phyloP scores from a whole-genome alignment of 2,113 vertebrate genomes.

The Corythaeola cristata region DNA sequence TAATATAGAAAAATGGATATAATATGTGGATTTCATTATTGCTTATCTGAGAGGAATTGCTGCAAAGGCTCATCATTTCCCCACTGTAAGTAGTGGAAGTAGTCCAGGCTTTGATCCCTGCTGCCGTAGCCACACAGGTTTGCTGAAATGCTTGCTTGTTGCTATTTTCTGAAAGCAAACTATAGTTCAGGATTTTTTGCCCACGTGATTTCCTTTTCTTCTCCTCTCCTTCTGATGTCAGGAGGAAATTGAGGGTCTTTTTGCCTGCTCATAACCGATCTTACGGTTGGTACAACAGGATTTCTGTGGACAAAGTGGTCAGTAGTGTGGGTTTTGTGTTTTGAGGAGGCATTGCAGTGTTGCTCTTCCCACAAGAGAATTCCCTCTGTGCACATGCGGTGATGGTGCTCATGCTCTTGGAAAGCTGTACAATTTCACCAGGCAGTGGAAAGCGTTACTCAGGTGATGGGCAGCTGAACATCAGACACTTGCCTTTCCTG shows the following conservation, averaged over 20 bases:
- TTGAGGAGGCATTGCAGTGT: background rate
- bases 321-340: background rate
- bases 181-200: fast-evolving
- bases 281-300: fast-evolving
- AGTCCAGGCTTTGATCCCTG: background rate
- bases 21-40: background rate
- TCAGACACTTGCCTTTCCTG: background rate
- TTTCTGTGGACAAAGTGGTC: background rate
- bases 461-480: background rate
- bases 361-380: background rate
- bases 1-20: background rate
- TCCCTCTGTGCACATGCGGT: fast-evolving
- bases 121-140: background rate
- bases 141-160: background rate
- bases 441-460: background rate
- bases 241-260: background rate
- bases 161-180: background rate
- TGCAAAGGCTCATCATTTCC: background rate
- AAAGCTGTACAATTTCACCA: background rate
- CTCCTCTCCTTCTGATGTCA: background rate
- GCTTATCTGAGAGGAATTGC: background rate
- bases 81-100: background rate
- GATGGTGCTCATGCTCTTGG: background rate
- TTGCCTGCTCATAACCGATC: background rate
- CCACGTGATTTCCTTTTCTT: background rate